Percentiles rank a stretch among this genome's conserved stretches.
These are phyloP conservation scores for Asobara japonica DNA, from an alignment of 1,140 invertebrate species.

Conservation along the genomic window DNA sequence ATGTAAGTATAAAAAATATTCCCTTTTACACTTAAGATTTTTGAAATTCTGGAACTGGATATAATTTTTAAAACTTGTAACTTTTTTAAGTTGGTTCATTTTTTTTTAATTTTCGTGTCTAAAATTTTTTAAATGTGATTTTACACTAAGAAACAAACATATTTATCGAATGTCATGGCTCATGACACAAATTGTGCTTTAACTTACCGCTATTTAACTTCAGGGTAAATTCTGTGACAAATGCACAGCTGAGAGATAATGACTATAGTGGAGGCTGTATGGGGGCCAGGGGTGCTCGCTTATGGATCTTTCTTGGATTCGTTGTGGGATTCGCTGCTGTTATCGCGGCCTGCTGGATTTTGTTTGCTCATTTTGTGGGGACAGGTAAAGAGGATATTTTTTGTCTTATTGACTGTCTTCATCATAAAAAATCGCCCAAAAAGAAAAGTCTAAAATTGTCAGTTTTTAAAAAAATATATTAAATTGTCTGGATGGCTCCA, in stretches of 20 bases:
- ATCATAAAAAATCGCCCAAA: not conserved
- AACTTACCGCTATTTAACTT: conserved; percentile 5
- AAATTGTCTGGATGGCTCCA: no score
- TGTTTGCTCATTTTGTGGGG: conserved; percentile 83
- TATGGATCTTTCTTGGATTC: conserved; percentile 98
- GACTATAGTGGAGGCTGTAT: conserved; percentile 87
- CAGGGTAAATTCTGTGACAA: conserved; percentile 96
- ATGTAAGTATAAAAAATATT: conserved; percentile 86
- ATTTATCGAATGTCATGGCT: no score
- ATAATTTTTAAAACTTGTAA: no score
- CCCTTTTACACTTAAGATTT: no score
- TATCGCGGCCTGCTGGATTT: conserved; percentile 95
- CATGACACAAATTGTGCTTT: no score
- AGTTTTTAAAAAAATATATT: no score
- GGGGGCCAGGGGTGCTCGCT: conserved; percentile 86
- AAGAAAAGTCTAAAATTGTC: no score
- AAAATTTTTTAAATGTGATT: no score
- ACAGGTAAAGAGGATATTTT: conserved; percentile 55
- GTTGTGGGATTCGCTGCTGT: conserved; percentile 95
- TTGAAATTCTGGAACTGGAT: no score
- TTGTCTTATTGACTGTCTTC: not conserved
- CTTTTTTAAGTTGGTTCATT: no score
- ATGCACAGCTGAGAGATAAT: conserved; percentile 91
- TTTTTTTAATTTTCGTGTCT: no score
- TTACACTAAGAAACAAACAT: no score